Conservation (phyloP, 2,797 vertebrate genomes). For the Crenuchus spilurus region DNA sequence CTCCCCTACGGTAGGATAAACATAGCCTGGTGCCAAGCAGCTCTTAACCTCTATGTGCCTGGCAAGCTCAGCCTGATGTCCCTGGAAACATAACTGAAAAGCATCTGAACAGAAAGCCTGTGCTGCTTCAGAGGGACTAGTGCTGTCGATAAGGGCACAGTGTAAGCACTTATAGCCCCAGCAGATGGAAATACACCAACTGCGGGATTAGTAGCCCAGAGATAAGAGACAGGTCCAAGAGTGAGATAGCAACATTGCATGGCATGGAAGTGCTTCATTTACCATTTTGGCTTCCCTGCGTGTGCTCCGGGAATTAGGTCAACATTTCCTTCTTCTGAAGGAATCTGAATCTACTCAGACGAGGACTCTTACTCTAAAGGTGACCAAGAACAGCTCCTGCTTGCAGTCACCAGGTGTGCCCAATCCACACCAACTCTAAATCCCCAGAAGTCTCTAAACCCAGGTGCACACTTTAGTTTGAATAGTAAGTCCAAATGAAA, state of each 20-base stretch:
- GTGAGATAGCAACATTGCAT: constrained; percentile 21
- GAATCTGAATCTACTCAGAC: not conserved
- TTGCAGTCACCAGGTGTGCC: constrained; percentile 1
- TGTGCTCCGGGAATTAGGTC: constrained; percentile 34
- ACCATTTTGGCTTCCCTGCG: constrained; percentile 4
- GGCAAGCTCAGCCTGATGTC: constrained; percentile 22
- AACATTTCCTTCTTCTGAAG: constrained; percentile 15
- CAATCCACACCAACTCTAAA: not conserved
- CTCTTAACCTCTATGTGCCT: constrained; percentile 13
- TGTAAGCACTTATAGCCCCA: constrained; percentile 25
- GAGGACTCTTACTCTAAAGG: not conserved
- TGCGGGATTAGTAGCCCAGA: constrained; percentile 24
- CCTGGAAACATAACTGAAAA: constrained; percentile 32
- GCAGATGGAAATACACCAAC: constrained; percentile 39
- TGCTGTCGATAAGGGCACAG: constrained; percentile 30
- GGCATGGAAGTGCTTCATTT: constrained; percentile 18
- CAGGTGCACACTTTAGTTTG: not conserved
- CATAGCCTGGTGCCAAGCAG: not conserved
- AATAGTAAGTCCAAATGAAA: too few species aligned
- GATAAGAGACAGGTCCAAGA: constrained; percentile 40
- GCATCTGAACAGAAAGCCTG: constrained; percentile 4
- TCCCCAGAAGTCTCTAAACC: not conserved
- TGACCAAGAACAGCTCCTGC: not conserved
- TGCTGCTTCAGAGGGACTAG: constrained; percentile 8
- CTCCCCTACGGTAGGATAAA: constrained; percentile 21